Conservation (phyloP, 2,888 invertebrate species). For the Cremastobaeus sp. region DNA sequence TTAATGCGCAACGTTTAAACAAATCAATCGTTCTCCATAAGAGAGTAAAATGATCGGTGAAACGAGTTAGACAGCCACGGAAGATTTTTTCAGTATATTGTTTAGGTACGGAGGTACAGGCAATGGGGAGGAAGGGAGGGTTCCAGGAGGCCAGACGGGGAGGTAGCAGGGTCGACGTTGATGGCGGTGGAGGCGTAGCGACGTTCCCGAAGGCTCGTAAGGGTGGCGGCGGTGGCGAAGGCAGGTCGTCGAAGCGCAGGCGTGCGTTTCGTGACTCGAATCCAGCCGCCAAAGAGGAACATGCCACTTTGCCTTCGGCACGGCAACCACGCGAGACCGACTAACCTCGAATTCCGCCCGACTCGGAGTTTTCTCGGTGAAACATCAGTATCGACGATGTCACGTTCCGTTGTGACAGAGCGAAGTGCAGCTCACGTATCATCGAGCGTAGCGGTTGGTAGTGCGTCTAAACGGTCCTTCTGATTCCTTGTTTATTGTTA, state of each 20-base stretch:
- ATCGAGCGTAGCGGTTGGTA: conserved; percentile 7
- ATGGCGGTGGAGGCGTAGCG: conserved; percentile 62
- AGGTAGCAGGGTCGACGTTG: conserved; percentile 36
- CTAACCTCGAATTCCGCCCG: conserved; percentile 71
- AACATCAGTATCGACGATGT: conserved; percentile 64
- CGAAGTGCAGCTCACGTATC: conserved; percentile 28
- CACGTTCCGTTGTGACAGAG: conserved; percentile 25
- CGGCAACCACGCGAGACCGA: conserved; percentile 74
- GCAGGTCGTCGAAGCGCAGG: conserved; percentile 72
- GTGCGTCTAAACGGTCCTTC: conserved; percentile 8
- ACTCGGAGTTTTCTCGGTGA: conserved; percentile 61
- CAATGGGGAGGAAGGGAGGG: conserved; percentile 19
- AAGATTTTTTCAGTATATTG: conserved; percentile 45
- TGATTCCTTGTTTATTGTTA: not conserved
- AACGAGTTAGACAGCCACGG: conserved; percentile 35
- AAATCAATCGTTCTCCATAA: conserved; percentile 1
- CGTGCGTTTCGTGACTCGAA: conserved; percentile 72
- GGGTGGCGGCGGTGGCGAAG: conserved; percentile 63
- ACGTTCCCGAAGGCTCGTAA: conserved; percentile 63
- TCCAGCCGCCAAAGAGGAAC: conserved; percentile 75
- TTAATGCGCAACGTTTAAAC: conserved; percentile 2
- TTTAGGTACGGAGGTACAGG: conserved; percentile 5
- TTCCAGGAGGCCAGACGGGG: conserved; percentile 12
- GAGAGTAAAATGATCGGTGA: conserved; percentile 21
- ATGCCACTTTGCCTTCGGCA: conserved; percentile 76